A percentile compares a stretch with the other conserved stretches of the same genome.
phyloP scores from a whole-genome alignment of 2,888 invertebrate genomes.

The Limulus polyphemus region DNA sequence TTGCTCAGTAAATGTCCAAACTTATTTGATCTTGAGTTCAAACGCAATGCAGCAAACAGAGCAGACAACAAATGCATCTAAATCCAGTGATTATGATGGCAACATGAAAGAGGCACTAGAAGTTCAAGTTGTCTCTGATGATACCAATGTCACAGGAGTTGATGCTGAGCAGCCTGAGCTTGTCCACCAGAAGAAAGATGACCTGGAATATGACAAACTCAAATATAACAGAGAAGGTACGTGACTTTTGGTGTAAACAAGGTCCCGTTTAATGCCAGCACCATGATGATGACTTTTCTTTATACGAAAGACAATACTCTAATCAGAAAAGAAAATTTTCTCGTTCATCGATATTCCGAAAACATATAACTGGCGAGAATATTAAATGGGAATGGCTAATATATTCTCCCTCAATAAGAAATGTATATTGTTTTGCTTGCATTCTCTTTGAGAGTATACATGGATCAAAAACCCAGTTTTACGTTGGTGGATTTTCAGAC shows the following conservation, averaged over 20 bases:
- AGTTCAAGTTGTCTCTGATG: slow-evolving; percentile 1
- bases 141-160: background rate
- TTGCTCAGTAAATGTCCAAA: background rate
- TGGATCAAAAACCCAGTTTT: background rate
- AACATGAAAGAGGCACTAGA: background rate
- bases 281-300: background rate
- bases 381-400: slow-evolving; percentile 1
- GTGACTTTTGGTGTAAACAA: slow-evolving; percentile 2
- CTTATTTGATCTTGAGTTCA: background rate
- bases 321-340: no score
- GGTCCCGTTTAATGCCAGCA: background rate
- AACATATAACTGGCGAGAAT: no score
- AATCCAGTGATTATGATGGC: no score
- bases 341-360: no score
- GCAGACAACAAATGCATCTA: background rate
- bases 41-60: background rate
- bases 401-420: background rate
- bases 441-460: slow-evolving; percentile 1
- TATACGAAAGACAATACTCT: background rate
- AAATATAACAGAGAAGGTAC: background rate
- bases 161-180: background rate
- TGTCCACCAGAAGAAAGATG: slow-evolving; percentile 4
- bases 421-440: slow-evolving; percentile 1
- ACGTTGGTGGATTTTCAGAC: slow-evolving; percentile 3
- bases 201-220: background rate